Base-by-base conservation (phyloP, 2,113 vertebrate species). In the Engystomops pustulosus region DNA sequence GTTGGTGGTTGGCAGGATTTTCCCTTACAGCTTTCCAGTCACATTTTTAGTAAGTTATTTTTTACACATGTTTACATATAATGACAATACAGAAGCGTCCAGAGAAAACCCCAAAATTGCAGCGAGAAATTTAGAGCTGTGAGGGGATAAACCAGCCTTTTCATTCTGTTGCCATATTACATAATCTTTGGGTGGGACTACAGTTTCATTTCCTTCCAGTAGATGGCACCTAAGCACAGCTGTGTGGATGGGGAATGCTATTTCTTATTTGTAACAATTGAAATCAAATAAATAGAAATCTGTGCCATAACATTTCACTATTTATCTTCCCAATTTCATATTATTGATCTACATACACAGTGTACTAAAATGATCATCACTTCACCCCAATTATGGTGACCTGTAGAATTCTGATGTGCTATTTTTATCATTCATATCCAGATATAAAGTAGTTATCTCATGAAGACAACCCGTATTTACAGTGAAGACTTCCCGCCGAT, bases 201-300 rank as follows among this genome's bases (percentile, higher is more conserved):
- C 62, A 80, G 23, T 68, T 18, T 65, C 79, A 80, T 6, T 20
- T 34, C 14, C 12, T 3, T 23, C 79, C 79, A 80, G 62, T 67
- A 80, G 79, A 80, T 80, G 79, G 15, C 79, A 80, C 20, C 5
- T 23, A 10, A 80, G 78, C 7, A 69, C 27, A 25, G 78, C 23
- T 36, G 18, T 34, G 23, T 14, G 51, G 27, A 4, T 32, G 11
- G 30, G 41, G 3, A 20, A 1, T n/a, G 20, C n/a, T n/a, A n/a
- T n/a, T n/a, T n/a, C n/a, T n/a, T n/a, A n/a, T n/a, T n/a, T n/a
- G n/a, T n/a, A n/a, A n/a, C n/a, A n/a, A n/a, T n/a, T n/a, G n/a
- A n/a, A n/a, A n/a, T n/a, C n/a, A n/a, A 70, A 44, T 23, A 17
- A 11, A 10, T n/a, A 6, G 18, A 9, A 65, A 41, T 41, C 4